Conservation (phyloP, 2,113 vertebrate species). For the Hydrolagus affinis region DNA sequence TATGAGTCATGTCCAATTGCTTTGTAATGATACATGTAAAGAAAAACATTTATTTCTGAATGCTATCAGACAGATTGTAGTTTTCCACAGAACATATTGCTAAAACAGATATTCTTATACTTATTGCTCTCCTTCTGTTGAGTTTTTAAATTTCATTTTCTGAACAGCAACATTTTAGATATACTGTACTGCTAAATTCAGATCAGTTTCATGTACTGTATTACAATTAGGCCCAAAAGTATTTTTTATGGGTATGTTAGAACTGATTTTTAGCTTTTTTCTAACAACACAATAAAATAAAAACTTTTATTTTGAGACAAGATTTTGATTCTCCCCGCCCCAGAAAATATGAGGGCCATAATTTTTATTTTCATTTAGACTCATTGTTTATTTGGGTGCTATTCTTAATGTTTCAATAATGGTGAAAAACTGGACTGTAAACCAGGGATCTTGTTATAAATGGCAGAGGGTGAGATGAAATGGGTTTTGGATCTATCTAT, state of each 20-base stretch:
- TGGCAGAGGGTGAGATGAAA: background rate
- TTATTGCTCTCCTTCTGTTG: background rate
- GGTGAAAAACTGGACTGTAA: background rate
- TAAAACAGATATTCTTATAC: background rate
- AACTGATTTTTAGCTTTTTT: too few relatives aligned
- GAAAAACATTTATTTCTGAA: background rate
- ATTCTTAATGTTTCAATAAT: background rate
- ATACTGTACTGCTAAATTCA: background rate
- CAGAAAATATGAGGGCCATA: too few relatives aligned
- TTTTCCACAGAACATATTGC: background rate
- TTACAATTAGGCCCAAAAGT: background rate
- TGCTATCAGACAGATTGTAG: background rate
- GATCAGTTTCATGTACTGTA: background rate
- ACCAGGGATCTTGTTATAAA: background rate
- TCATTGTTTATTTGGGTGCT: too few relatives aligned
- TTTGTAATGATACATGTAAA: background rate
- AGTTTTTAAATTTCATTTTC: background rate
- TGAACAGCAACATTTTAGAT: background rate
- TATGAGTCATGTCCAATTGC: background rate
- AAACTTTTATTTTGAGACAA: too few relatives aligned
- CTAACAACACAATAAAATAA: too few relatives aligned
- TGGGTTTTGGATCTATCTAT: background rate
- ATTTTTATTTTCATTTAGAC: too few relatives aligned
- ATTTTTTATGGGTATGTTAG: background rate
- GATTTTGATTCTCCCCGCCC: too few relatives aligned